Base-by-base conservation (phyloP, 2,797 vertebrate genomes). In the Sardinella longiceps region DNA sequence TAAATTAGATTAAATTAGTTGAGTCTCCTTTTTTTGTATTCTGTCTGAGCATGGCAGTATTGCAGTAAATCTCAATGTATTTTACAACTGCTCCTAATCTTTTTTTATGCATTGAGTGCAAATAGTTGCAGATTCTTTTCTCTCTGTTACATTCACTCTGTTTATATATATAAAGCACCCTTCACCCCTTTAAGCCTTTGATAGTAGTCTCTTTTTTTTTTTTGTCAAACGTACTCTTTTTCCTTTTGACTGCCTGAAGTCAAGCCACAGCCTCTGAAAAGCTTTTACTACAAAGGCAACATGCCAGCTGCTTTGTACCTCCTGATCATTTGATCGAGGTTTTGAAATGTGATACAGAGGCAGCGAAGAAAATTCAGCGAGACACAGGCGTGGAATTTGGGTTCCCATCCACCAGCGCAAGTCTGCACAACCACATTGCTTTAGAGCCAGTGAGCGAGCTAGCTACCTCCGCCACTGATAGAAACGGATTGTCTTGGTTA, bases 261-360 rank as follows among this genome's bases (percentile, higher is more conserved):
- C 91, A 87, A 92, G 89, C 89, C 87, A 88, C 91, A 92, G 91
- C 91, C 90, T 90, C 87, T 91, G 90, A 91, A 90, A 89, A 93
- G 91, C 91, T 92, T 93, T 92, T 88, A 92, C 90, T 92, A 89
- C 88, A 89, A 90, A 93, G 92, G 93, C 92, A 92, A 91, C 91
- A 86, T 89, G 91, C 91, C 92, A 91, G 92, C 85, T 88, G 89
- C 91, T 95, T 94, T 94, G 93, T 94, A 94, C 91, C n/a, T 86
- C 90, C 91, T 89, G 90, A 93, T 93, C 93, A 94, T 93, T 94
- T 94, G 94, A 94, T 95, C 90, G 39, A 82, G n/a, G 89, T 88
- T 66, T 91, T 93, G 93, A 91, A 94, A 94, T 93, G 91, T 87
- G 92, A 95, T 93, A 93, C 92, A 87, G 89, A 83, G 88, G 88